These are phyloP conservation scores for Zaprionus capensis DNA, from an alignment of 1,140 invertebrate species.

Conservation along the genomic window DNA sequence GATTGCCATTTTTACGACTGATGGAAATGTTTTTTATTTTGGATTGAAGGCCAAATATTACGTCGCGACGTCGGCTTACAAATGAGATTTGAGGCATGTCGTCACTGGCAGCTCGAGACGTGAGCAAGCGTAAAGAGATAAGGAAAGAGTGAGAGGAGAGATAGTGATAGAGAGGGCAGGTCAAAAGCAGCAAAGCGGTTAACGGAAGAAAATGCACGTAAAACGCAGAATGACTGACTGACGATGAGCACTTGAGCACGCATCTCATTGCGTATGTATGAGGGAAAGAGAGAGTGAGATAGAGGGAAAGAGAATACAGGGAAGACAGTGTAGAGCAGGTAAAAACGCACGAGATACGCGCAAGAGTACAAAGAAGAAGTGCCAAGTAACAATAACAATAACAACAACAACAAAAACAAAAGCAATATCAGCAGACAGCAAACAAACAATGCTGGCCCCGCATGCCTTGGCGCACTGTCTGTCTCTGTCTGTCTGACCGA, in stretches of 20 bases:
- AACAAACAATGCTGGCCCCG: slow-evolving; percentile 31
- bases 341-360: slow-evolving; percentile 32
- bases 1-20: slow-evolving; percentile 46
- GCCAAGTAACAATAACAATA: slow-evolving; percentile 60
- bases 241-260: slow-evolving; percentile 60
- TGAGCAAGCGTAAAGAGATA: slow-evolving; percentile 25
- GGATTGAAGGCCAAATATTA: slow-evolving; percentile 50
- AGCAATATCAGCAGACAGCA: slow-evolving; percentile 7
- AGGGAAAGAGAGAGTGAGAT: slow-evolving; percentile 11
- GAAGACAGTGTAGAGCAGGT: slow-evolving; percentile 25
- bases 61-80: slow-evolving; percentile 26
- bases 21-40: slow-evolving; percentile 13
- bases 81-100: slow-evolving; percentile 31
- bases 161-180: slow-evolving; percentile 41
- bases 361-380: slow-evolving; percentile 46
- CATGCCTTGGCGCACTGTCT: background rate
- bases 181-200: slow-evolving; percentile 56
- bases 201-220: slow-evolving; percentile 50
- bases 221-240: slow-evolving; percentile 50
- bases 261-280: slow-evolving; percentile 43
- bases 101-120: slow-evolving; percentile 27
- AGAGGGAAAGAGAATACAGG: slow-evolving; percentile 1
- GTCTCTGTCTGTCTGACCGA: slow-evolving; percentile 1
- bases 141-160: slow-evolving; percentile 15
- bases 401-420: background rate